Conservation (phyloP, 2,888 invertebrate genomes). For the Melangyna quadrimaculata region DNA sequence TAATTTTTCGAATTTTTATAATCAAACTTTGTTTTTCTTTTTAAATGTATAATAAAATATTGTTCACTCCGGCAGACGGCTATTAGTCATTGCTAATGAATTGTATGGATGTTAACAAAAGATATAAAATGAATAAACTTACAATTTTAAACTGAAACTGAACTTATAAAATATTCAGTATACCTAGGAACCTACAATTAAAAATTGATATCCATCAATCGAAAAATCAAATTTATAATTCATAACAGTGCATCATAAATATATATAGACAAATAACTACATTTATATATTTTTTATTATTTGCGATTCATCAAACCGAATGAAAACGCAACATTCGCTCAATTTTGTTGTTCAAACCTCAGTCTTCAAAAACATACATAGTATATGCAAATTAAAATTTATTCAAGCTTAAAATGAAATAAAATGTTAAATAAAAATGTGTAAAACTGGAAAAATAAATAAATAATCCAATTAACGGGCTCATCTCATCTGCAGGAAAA, state of each 20-base stretch:
- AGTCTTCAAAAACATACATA: background rate
- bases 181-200: background rate
- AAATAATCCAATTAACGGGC: slow-evolving; percentile 65
- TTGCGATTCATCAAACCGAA: background rate
- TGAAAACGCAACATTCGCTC: background rate
- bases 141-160: no score
- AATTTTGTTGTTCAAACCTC: background rate
- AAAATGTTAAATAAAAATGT: slow-evolving; percentile 29
- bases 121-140: no score
- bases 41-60: no score
- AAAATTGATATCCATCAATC: background rate
- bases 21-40: no score
- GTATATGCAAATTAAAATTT: slow-evolving; percentile 12
- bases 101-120: no score
- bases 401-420: background rate
- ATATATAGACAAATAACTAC: background rate
- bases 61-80: no score
- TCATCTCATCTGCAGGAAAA: slow-evolving; percentile 39
- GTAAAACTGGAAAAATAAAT: slow-evolving; percentile 42
- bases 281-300: background rate
- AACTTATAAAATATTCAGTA: background rate
- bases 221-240: background rate
- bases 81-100: no score
- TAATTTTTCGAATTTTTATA: no score
- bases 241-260: background rate